phyloP scores from a whole-genome alignment of 2,888 invertebrate species.

The Zaprionus bogoriensis region DNA sequence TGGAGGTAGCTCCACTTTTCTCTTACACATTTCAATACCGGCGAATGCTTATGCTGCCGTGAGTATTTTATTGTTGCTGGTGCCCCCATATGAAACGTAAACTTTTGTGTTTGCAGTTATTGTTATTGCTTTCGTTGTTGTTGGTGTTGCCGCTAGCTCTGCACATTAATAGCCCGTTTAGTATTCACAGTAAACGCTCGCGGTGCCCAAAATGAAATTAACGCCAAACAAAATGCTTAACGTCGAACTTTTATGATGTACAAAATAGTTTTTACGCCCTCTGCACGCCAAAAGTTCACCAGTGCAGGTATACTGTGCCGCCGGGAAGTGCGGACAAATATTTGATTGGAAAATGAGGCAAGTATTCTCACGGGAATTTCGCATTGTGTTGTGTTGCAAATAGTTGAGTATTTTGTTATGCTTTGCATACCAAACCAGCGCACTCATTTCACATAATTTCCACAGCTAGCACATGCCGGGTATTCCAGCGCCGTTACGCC shows the following conservation, averaged over 20 bases:
- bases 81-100: constrained; percentile 19
- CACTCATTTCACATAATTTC: too few species aligned
- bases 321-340: too few species aligned
- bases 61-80: constrained; percentile 37
- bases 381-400: too few species aligned
- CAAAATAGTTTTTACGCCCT: constrained; percentile 45
- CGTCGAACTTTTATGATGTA: constrained; percentile 56
- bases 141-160: constrained; percentile 23
- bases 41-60: neutral
- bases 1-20: neutral
- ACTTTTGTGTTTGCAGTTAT: constrained; percentile 34
- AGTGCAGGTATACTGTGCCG: constrained; percentile 3
- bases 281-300: neutral
- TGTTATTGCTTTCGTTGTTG: constrained; percentile 24
- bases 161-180: constrained; percentile 64
- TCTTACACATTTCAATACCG: neutral
- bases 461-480: too few species aligned
- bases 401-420: neutral
- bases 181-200: constrained; percentile 62
- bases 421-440: too few species aligned
- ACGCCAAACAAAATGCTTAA: constrained; percentile 42
- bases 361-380: too few species aligned
- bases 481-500: too few species aligned
- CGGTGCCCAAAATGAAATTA: constrained; percentile 47
- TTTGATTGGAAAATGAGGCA: too few species aligned